Evolutionary conservation across 2,888 invertebrate genomes (phyloP).

Genomic region (Lordiphosa andalusiaca): DNA sequence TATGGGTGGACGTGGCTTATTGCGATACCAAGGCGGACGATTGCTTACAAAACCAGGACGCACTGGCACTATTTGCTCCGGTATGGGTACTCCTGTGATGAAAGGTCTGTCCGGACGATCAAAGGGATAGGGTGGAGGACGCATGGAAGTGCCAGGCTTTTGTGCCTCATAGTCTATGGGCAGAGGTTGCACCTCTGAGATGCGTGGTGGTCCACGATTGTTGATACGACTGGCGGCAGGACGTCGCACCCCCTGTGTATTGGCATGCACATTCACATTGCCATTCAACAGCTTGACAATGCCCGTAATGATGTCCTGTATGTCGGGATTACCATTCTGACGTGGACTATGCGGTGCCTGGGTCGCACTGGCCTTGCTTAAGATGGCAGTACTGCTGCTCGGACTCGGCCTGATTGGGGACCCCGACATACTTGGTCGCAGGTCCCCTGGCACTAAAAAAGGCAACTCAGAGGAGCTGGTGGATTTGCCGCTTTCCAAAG

Average conservation of each 20-base stretch:
- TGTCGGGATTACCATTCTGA: slow-evolving; percentile 87
- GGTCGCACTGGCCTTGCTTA: slow-evolving; percentile 75
- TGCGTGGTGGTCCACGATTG: slow-evolving; percentile 93
- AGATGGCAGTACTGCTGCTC: slow-evolving; percentile 77
- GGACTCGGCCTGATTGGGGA: slow-evolving; percentile 78
- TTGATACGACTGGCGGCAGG: slow-evolving; percentile 91
- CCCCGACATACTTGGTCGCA: slow-evolving; percentile 80
- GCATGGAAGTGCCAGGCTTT: slow-evolving; percentile 76
- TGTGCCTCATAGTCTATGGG: slow-evolving; percentile 82
- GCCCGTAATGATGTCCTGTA: slow-evolving; percentile 94
- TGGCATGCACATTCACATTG: slow-evolving; percentile 91
- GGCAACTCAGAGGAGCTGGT: slow-evolving; percentile 50
- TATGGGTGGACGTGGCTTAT: slow-evolving; percentile 82
- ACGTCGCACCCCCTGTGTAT: slow-evolving; percentile 85
- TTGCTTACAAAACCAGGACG: slow-evolving; percentile 83
- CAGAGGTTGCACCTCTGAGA: slow-evolving; percentile 87
- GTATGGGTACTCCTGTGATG: slow-evolving; percentile 86
- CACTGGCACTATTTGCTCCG: slow-evolving; percentile 88
- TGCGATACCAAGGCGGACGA: slow-evolving; percentile 85
- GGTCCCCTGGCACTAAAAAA: slow-evolving; percentile 81
- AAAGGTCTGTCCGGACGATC: slow-evolving; percentile 85
- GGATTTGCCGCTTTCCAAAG: slow-evolving; percentile 37
- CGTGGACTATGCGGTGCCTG: slow-evolving; percentile 74
- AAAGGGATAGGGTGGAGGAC: slow-evolving; percentile 85
- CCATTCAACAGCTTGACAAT: slow-evolving; percentile 93